Conservation (phyloP, 2,888 invertebrate species). For the Thysanoteuthis rhombus region DNA sequence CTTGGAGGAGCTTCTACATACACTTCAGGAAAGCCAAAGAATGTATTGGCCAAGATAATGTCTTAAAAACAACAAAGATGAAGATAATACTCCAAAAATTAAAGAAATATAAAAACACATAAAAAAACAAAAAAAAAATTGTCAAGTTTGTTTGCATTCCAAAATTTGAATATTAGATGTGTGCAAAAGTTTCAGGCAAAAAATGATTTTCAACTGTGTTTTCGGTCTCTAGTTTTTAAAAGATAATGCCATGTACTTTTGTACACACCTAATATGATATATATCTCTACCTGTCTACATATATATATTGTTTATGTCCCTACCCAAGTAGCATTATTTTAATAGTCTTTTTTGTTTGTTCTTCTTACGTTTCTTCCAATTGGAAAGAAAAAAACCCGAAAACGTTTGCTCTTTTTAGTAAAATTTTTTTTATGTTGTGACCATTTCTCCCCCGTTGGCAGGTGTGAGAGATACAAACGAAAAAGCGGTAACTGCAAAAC, state of each 20-base stretch:
- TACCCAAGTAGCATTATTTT: neutral
- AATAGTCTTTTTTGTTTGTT: neutral
- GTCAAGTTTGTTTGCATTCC: neutral
- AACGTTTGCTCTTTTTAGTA: neutral
- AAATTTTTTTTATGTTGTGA: neutral
- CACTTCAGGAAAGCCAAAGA: neutral
- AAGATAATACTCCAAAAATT: neutral
- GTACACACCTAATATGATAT: neutral
- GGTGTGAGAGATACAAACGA: slow-evolving; percentile 12
- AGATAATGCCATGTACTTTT: neutral
- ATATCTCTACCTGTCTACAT: neutral
- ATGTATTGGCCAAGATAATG: neutral
- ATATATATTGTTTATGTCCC: neutral
- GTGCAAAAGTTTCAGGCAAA: too few relatives aligned
- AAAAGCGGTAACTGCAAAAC: slow-evolving; percentile 12
- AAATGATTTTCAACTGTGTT: too few relatives aligned
- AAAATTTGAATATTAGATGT: too few relatives aligned
- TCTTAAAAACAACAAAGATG: neutral
- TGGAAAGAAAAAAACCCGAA: neutral
- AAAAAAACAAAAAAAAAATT: too few relatives aligned
- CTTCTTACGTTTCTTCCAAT: neutral
- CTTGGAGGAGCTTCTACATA: too few relatives aligned
- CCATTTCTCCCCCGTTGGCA: slow-evolving; percentile 12
- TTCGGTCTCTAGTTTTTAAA: too few relatives aligned
- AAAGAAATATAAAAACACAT: neutral